Evolutionary conservation across 2,888 invertebrate species (phyloP).

Genomic region (Catonia carolina): DNA sequence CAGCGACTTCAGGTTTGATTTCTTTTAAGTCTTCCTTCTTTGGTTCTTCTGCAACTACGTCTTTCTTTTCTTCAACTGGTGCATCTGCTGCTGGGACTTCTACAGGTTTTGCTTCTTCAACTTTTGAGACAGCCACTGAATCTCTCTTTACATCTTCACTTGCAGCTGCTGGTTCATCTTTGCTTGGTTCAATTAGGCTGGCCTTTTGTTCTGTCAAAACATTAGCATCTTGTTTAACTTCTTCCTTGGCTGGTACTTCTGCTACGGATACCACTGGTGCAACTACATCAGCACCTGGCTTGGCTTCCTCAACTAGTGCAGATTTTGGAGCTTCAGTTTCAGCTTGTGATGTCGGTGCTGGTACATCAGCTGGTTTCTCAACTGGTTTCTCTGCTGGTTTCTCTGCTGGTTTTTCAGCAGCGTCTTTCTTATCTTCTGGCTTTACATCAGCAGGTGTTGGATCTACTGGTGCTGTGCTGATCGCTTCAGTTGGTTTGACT

Average conservation of each 20-base stretch:
- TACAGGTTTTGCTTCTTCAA: slow-evolving; percentile 28
- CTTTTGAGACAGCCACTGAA: slow-evolving; percentile 23
- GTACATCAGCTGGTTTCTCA: slow-evolving; percentile 19
- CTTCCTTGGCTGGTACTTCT: slow-evolving; percentile 23
- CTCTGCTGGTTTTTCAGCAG: slow-evolving; percentile 32
- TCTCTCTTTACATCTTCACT: slow-evolving; percentile 27
- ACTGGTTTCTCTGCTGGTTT: slow-evolving; percentile 22
- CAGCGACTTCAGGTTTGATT: slow-evolving; percentile 17
- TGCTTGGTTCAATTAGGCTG: slow-evolving; percentile 22
- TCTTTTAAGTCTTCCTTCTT: slow-evolving; percentile 24
- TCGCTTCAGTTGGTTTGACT: slow-evolving; percentile 36
- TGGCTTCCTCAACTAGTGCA: slow-evolving; percentile 28
- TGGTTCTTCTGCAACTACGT: slow-evolving; percentile 17
- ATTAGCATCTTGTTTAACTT: slow-evolving; percentile 20
- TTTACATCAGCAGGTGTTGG: slow-evolving; percentile 18
- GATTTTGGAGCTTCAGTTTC: slow-evolving; percentile 30
- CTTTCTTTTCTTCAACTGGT: slow-evolving; percentile 31
- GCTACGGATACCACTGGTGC: slow-evolving; percentile 20
- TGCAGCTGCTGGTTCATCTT: slow-evolving; percentile 19
- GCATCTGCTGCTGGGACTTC: slow-evolving; percentile 29
- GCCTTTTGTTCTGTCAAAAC: neutral
- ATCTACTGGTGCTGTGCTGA: slow-evolving; percentile 26
- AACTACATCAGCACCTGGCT: slow-evolving; percentile 9
- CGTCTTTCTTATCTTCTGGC: slow-evolving; percentile 29
- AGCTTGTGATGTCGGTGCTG: slow-evolving; percentile 17